Evolutionary conservation across 2,888 invertebrate genomes (phyloP).

Genomic region (Didymodactylos carnosus): DNA sequence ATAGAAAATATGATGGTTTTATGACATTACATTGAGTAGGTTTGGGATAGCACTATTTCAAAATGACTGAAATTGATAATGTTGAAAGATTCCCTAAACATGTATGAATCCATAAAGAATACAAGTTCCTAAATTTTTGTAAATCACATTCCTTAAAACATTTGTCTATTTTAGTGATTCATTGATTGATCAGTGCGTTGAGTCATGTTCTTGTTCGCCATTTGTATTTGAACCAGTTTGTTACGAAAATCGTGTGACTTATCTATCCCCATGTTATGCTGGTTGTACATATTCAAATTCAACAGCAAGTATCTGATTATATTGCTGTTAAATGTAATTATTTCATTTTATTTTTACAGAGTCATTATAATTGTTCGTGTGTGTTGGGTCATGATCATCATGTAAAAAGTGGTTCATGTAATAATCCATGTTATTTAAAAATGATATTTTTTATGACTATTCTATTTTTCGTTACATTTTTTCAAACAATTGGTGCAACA

Average conservation of each 20-base stretch:
- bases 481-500: conserved; percentile 3
- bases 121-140: background rate
- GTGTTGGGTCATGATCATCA: conserved; percentile 18
- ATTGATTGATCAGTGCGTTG: conserved; percentile 48
- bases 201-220: conserved; percentile 59
- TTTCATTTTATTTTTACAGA: conserved; percentile 34
- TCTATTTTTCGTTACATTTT: conserved; percentile 1
- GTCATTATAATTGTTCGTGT: conserved; percentile 81
- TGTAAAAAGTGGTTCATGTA: background rate
- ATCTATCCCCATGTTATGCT: conserved; percentile 39
- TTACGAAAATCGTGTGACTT: conserved; percentile 37
- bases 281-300: conserved; percentile 31
- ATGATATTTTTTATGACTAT: conserved; percentile 5
- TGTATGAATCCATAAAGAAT: background rate
- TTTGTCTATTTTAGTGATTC: background rate
- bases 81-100: too few species aligned
- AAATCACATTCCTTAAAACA: too few species aligned
- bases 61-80: too few species aligned
- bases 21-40: too few species aligned
- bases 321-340: background rate
- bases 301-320: background rate
- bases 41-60: too few species aligned
- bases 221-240: conserved; percentile 36
- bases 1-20: too few species aligned
- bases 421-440: background rate